Evolutionary conservation across 2,797 vertebrate genomes (phyloP), one percentile per base, ranked within the genome.

Genomic region (Sebastes cheni): DNA sequence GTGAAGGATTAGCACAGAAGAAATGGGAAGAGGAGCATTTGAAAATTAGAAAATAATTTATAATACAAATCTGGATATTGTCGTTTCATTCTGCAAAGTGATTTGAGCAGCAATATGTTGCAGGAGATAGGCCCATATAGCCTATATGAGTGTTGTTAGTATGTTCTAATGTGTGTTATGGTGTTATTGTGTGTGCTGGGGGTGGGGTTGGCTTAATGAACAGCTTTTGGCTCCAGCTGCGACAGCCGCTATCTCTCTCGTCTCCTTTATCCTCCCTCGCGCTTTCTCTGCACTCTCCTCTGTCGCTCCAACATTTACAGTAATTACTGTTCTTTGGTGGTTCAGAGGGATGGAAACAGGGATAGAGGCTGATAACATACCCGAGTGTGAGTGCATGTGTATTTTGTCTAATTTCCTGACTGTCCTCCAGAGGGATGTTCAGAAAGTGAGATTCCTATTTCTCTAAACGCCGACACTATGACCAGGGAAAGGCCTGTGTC

Each of bases 141-240:
- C 22, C 22, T 25, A 36, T 46, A 22, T 81, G 67, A 75, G 66
- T 80, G 30, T 64, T 39, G 30, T 68, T 52, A 2, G 58, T 66
- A 6, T 79, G 66, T 78, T 64, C 36, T 56, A 42, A 56, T 71
- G 67, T 32, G 62, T 73, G 62, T 71, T 16, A 42, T 42, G 39
- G 67, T 61, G 65, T 67, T 59, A 60, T 56, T 59, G 65, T 36
- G 50, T 39, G 68, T 56, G 68, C 42, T 79, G 84, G 84, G 91
- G 85, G 83, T 80, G 67, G 84, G 80, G 82, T 62, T 77, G 46
- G 66, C 64, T 84, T 90, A 88, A 91, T 86, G 85, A 93, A 76
- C 87, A 91, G 82, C 69, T 86, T 88, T 86, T 80, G 82, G 85
- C 77, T 87, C 82, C 82, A 81, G 86, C 87, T 89, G 77, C 46